These are phyloP conservation scores for Lutjanus argentimaculatus DNA, from an alignment of 2,797 vertebrate species.

Conservation along the genomic window DNA sequence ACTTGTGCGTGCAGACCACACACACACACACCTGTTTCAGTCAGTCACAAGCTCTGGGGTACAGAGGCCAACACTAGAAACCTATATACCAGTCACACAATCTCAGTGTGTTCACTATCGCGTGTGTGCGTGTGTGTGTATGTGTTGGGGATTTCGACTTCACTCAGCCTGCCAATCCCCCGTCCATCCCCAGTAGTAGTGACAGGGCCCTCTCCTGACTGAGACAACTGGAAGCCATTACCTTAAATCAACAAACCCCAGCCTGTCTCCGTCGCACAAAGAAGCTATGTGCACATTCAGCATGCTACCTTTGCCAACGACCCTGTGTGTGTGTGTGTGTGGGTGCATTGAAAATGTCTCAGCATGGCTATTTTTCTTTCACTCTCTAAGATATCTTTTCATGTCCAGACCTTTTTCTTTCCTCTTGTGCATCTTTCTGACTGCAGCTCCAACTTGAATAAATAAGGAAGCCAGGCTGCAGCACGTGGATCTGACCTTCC, in stretches of 20 bases:
- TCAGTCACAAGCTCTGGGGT: constrained; percentile 19
- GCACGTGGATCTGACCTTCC: constrained; percentile 40
- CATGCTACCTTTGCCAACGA: constrained; percentile 43
- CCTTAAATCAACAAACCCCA: constrained; percentile 72
- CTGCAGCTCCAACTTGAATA: constrained; percentile 36
- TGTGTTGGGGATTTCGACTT: constrained; percentile 23
- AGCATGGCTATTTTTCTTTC: constrained; percentile 40
- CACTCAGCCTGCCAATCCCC: constrained; percentile 23
- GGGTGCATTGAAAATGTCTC: constrained; percentile 40
- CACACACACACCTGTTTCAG: constrained; percentile 38
- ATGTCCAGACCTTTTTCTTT: constrained; percentile 23
- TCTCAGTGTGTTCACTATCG: background rate
- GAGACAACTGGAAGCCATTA: constrained; percentile 69
- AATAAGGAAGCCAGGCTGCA: constrained; percentile 23
- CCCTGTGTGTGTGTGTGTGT: constrained; percentile 1
- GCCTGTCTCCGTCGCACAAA: constrained; percentile 58
- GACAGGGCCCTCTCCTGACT: constrained; percentile 40
- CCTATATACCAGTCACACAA: constrained; percentile 10
- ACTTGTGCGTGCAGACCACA: constrained; percentile 14
- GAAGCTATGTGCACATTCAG: constrained; percentile 70
- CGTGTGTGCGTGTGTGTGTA: background rate
- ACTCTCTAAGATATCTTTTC: constrained; percentile 38
- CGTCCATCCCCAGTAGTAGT: constrained; percentile 32
- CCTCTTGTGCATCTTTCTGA: background rate
- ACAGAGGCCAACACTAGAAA: constrained; percentile 5